Conservation (phyloP, 1,140 invertebrate genomes). For the Gonioctena quinquepunctata region DNA sequence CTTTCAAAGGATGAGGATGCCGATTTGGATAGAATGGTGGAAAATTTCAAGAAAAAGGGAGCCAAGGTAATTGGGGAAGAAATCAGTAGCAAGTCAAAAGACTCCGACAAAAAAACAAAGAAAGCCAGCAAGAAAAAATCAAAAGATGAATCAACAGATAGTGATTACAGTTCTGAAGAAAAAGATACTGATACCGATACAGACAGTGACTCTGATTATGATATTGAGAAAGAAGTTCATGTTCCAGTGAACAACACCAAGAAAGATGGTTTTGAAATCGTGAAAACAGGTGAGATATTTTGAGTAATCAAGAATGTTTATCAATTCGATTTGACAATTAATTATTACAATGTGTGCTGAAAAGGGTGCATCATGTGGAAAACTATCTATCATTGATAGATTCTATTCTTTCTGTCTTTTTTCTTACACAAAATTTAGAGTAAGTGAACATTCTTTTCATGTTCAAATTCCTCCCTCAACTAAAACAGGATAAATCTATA, state of each 20-base stretch:
- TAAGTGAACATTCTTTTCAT: too few species aligned
- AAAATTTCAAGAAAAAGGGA: slow-evolving; percentile 75
- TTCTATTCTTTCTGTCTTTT: too few species aligned
- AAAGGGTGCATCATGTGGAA: too few species aligned
- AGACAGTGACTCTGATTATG: slow-evolving; percentile 63
- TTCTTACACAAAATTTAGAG: too few species aligned
- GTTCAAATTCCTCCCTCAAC: too few species aligned
- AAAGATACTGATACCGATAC: slow-evolving; percentile 36
- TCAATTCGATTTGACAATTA: too few species aligned
- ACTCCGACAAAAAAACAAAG: slow-evolving; percentile 28
- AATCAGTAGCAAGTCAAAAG: slow-evolving; percentile 8
- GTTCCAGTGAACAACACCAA: slow-evolving; percentile 47
- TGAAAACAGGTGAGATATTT: slow-evolving; percentile 49
- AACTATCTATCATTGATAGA: too few species aligned
- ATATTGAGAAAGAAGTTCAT: slow-evolving; percentile 60
- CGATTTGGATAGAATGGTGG: slow-evolving; percentile 80
- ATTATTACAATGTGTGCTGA: too few species aligned
- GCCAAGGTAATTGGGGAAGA: slow-evolving; percentile 45
- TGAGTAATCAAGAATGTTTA: too few species aligned
- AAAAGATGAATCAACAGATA: slow-evolving; percentile 47
- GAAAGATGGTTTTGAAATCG: slow-evolving; percentile 70
- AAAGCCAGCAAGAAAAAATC: slow-evolving; percentile 36
- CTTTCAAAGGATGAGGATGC: slow-evolving; percentile 85
- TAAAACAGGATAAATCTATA: too few species aligned
- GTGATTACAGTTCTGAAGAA: slow-evolving; percentile 42